phyloP scores from a whole-genome alignment of 1,140 invertebrate species.

The Neodiprion fabricii region DNA sequence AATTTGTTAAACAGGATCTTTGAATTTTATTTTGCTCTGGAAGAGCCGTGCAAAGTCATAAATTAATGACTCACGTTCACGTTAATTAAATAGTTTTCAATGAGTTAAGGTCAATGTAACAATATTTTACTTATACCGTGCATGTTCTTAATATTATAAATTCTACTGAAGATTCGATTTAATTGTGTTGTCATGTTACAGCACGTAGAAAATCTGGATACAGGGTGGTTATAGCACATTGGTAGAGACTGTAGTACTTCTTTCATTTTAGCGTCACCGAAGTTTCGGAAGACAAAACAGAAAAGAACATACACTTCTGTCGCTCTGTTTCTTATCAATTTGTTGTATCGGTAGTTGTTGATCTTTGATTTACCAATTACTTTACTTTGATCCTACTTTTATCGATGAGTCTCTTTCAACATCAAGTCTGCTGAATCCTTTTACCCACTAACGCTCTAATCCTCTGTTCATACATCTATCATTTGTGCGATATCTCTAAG shows the following conservation, averaged over 20 bases:
- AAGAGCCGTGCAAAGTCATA: no score
- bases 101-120: no score
- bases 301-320: no score
- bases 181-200: constrained; percentile 54
- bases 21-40: no score
- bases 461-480: not conserved
- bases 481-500: not conserved
- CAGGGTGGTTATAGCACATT: constrained; percentile 42
- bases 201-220: constrained; percentile 54
- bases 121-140: no score
- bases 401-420: constrained; percentile 15
- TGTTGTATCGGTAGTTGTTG: constrained; percentile 22
- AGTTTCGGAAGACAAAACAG: no score
- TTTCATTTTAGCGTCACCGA: constrained; percentile 3
- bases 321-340: constrained; percentile 10
- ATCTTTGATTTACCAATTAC: constrained; percentile 20
- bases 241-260: constrained; percentile 29
- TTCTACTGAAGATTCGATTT: no score
- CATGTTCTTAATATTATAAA: no score
- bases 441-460: not conserved
- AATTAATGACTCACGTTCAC: no score
- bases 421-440: no score
- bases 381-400: constrained; percentile 20
- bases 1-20: no score
- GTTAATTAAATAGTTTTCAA: no score